Conservation (phyloP, 2,888 invertebrate species). For the Asteroscopus sphinx region DNA sequence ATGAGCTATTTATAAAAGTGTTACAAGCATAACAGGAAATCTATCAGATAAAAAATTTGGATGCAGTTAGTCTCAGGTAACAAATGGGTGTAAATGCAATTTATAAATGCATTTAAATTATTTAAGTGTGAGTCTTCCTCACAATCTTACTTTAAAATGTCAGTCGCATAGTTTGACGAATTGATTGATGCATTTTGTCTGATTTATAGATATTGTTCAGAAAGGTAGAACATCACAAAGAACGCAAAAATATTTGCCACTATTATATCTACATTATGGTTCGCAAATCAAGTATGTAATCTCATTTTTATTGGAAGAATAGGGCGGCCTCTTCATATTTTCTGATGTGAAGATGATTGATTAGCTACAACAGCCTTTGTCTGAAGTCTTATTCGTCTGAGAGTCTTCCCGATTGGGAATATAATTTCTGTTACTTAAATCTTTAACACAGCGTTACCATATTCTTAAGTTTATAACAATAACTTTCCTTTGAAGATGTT, state of each 20-base stretch:
- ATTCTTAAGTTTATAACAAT: not conserved
- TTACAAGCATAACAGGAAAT: slow-evolving; percentile 11
- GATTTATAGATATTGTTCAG: too few species aligned
- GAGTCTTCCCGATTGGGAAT: slow-evolving; percentile 22
- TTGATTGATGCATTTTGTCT: not conserved
- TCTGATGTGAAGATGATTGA: slow-evolving; percentile 44
- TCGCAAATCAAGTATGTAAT: slow-evolving; percentile 49
- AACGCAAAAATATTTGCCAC: not conserved
- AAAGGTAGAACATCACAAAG: not conserved
- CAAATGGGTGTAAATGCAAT: slow-evolving; percentile 1
- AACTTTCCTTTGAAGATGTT: not conserved
- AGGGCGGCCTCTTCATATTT: slow-evolving; percentile 34
- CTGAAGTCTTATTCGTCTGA: slow-evolving; percentile 17
- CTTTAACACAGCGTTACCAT: not conserved
- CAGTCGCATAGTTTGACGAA: not conserved
- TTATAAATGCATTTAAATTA: slow-evolving; percentile 1
- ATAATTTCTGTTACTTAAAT: slow-evolving; percentile 18
- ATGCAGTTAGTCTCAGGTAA: not conserved
- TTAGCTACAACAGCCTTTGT: slow-evolving; percentile 23
- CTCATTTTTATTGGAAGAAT: slow-evolving; percentile 39
- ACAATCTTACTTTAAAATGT: not conserved
- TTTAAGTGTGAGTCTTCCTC: not conserved
- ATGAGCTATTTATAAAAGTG: slow-evolving; percentile 29
- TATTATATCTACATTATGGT: slow-evolving; percentile 18
- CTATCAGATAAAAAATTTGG: slow-evolving; percentile 15